phyloP scores from a whole-genome alignment of 2,888 invertebrate genomes.

The Hydropsyche betteni region DNA sequence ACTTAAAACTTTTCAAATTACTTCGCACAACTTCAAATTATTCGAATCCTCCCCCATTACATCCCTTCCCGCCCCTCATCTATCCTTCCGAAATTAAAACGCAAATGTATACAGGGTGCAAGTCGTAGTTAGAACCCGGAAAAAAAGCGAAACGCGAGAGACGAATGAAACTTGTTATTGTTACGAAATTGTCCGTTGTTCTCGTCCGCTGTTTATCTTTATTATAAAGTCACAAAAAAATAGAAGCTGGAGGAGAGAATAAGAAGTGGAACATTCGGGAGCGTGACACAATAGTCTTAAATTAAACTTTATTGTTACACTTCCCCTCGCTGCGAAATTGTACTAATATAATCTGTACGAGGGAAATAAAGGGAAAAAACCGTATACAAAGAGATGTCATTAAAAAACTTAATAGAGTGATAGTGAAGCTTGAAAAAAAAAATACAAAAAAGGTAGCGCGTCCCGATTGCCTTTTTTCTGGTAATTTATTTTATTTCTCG shows the following conservation, averaged over 20 bases:
- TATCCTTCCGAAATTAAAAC: not conserved
- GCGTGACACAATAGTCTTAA: conserved; percentile 49
- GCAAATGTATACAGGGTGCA: conserved; percentile 10
- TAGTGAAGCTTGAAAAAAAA: not conserved
- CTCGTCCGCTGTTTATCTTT: conserved; percentile 49
- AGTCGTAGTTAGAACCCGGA: not conserved
- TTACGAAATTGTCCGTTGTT: conserved; percentile 37
- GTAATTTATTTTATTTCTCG: no score
- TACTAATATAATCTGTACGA: conserved; percentile 16
- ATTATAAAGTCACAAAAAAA: conserved; percentile 45
- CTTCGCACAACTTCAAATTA: conserved; percentile 2
- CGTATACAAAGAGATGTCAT: not conserved
- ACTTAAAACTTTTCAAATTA: conserved; percentile 1
- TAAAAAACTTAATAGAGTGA: conserved; percentile 13
- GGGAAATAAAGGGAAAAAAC: not conserved
- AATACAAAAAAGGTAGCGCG: no score
- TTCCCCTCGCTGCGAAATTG: conserved; percentile 29
- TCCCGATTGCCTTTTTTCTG: no score
- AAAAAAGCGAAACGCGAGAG: conserved; percentile 9
- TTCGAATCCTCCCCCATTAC: not conserved
- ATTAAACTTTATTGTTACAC: conserved; percentile 51
- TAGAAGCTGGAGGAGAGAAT: not conserved
- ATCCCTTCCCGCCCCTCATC: not conserved
- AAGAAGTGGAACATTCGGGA: conserved; percentile 30
- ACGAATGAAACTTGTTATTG: conserved; percentile 37